Evolutionary conservation across 2,113 vertebrate genomes (phyloP).

Genomic region (Pterophyllum scalare): DNA sequence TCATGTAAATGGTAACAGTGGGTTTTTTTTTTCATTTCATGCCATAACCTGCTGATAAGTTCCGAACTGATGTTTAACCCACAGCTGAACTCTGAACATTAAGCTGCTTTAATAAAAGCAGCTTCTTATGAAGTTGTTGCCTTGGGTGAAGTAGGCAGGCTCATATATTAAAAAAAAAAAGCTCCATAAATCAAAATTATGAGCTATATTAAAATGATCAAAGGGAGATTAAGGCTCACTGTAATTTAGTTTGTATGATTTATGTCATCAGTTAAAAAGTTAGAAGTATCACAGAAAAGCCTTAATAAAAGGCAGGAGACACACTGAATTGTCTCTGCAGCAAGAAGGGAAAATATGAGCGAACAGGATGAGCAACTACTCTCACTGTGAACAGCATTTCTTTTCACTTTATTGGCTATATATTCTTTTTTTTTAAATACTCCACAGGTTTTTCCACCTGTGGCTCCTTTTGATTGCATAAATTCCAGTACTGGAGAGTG

Average conservation of each 20-base stretch:
- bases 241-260: not conserved
- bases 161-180: not conserved
- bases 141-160: not conserved
- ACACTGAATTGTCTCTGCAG: not conserved
- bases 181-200: not conserved
- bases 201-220: accelerated
- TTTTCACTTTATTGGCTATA: not conserved
- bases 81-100: not conserved
- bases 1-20: not conserved
- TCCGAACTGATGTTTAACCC: accelerated
- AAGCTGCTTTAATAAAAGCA: not conserved
- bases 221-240: not conserved
- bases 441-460: not conserved
- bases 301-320: not conserved
- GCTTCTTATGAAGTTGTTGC: not conserved
- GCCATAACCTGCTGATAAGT: not conserved
- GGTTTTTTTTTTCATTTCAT: too few relatives aligned
- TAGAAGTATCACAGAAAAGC: not conserved
- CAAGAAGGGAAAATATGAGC: not conserved
- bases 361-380: not conserved
- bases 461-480: not conserved
- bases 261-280: not conserved
- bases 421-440: not conserved
- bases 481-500: not conserved
- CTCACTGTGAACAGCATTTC: not conserved